phyloP scores from a whole-genome alignment of 2,888 invertebrate species.

The Laspeyria flexula region DNA sequence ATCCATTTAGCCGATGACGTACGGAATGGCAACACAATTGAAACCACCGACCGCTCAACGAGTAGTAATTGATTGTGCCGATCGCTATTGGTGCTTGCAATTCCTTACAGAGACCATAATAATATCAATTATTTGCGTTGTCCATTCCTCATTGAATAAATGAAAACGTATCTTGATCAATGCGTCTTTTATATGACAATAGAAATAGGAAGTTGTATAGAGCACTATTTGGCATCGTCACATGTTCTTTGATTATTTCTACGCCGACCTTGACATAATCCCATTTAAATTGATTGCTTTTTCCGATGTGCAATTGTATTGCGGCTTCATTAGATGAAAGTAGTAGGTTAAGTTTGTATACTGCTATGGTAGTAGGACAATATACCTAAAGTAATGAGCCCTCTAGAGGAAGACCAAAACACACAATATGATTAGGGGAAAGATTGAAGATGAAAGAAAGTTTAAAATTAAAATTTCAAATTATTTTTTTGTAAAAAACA shows the following conservation, averaged over 20 bases:
- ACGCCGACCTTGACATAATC: conserved; percentile 39
- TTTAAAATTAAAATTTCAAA: no score
- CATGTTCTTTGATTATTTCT: conserved; percentile 35
- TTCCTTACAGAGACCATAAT: conserved; percentile 60
- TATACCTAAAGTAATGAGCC: background rate
- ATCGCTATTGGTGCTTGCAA: conserved; percentile 62
- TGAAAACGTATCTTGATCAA: conserved; percentile 47
- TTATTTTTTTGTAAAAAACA: no score
- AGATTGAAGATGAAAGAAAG: background rate
- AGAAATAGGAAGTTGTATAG: conserved; percentile 48
- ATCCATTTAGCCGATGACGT: conserved; percentile 40
- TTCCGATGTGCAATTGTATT: conserved; percentile 10
- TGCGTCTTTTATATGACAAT: conserved; percentile 28
- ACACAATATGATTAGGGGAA: background rate
- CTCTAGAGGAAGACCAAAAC: background rate
- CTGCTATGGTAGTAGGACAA: background rate
- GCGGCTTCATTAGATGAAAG: conserved; percentile 4
- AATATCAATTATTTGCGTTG: conserved; percentile 56
- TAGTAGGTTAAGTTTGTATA: background rate
- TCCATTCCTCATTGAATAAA: conserved; percentile 46
- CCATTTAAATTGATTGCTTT: conserved; percentile 42
- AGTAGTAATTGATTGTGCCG: conserved; percentile 77
- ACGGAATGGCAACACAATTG: conserved; percentile 76
- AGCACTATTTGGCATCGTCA: conserved; percentile 43
- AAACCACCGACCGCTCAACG: conserved; percentile 72